Evolutionary conservation across 2,113 vertebrate species (phyloP).

Genomic region (Pterocles burchelli): DNA sequence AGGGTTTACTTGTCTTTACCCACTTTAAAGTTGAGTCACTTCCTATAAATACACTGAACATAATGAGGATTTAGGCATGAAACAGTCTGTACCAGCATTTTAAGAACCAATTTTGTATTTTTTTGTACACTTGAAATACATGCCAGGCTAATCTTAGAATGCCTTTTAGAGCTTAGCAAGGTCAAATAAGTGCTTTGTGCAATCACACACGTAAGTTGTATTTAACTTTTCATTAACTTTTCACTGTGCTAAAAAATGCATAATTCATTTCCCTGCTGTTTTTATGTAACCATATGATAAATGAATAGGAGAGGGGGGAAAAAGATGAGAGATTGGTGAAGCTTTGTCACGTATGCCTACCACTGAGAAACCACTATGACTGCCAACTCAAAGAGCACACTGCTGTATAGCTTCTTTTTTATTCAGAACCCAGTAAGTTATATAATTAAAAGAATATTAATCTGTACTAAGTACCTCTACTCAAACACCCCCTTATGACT

Average conservation of each 20-base stretch:
- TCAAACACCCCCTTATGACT: not conserved
- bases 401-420: not conserved
- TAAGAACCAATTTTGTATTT: not conserved
- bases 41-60: constrained; percentile 37
- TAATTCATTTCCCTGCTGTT: constrained; percentile 46
- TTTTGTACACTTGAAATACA: constrained; percentile 37
- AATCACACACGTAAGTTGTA: constrained; percentile 22
- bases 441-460: constrained; percentile 47
- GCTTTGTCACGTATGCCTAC: not conserved
- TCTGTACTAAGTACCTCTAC: not conserved
- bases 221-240: constrained; percentile 61
- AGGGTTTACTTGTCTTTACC: not conserved
- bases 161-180: constrained; percentile 46
- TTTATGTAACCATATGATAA: constrained; percentile 39
- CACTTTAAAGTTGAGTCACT: constrained; percentile 31
- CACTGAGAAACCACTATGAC: not conserved
- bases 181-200: constrained; percentile 43
- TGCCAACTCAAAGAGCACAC: not conserved
- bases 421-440: constrained; percentile 6
- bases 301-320: not conserved
- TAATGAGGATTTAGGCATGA: constrained; percentile 45
- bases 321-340: not conserved
- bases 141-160: constrained; percentile 46
- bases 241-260: constrained; percentile 17
- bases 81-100: constrained; percentile 10